A percentile compares a stretch with the other conserved stretches of the same genome.
phyloP scores from a whole-genome alignment of 2,797 vertebrate species.

The Scolopax bukidnonensis region DNA sequence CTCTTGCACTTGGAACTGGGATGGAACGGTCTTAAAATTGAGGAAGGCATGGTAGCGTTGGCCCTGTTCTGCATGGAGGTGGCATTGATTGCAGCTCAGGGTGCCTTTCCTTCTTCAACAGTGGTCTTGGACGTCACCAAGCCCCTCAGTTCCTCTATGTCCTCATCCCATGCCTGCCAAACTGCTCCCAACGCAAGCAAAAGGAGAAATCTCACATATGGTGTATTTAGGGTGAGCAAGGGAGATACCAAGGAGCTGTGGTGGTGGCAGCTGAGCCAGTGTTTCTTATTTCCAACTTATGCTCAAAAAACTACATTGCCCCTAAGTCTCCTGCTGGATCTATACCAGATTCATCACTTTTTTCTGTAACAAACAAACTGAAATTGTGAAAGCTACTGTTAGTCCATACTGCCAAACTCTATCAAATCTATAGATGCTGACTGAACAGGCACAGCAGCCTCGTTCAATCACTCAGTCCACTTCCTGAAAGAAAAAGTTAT shows the following conservation, averaged over 20 bases:
- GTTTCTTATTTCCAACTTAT: background rate
- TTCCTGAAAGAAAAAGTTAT: background rate
- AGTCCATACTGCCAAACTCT: background rate
- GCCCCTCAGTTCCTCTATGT: fast-evolving
- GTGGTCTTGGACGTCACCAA: fast-evolving
- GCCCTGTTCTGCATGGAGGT: fast-evolving
- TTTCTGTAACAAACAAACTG: background rate
- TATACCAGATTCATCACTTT: background rate
- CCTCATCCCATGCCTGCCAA: background rate
- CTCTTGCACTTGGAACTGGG: fast-evolving
- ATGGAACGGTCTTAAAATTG: fast-evolving
- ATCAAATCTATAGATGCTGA: background rate
- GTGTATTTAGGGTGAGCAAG: too few species aligned
- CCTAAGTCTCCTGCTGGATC: background rate
- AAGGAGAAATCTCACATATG: fast-evolving
- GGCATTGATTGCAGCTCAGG: background rate
- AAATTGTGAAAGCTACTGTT: background rate
- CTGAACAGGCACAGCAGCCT: background rate
- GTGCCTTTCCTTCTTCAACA: fast-evolving
- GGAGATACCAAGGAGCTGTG: background rate
- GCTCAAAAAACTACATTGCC: too few species aligned
- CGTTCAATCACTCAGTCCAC: background rate
- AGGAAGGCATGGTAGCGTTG: fast-evolving
- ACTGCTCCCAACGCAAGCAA: fast-evolving
- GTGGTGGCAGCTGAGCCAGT: too few species aligned